A percentile compares a stretch with the other conserved stretches of the same genome.
These are phyloP conservation scores for Tangara arthus DNA, from an alignment of 2,797 vertebrate species.

Conservation along the genomic window DNA sequence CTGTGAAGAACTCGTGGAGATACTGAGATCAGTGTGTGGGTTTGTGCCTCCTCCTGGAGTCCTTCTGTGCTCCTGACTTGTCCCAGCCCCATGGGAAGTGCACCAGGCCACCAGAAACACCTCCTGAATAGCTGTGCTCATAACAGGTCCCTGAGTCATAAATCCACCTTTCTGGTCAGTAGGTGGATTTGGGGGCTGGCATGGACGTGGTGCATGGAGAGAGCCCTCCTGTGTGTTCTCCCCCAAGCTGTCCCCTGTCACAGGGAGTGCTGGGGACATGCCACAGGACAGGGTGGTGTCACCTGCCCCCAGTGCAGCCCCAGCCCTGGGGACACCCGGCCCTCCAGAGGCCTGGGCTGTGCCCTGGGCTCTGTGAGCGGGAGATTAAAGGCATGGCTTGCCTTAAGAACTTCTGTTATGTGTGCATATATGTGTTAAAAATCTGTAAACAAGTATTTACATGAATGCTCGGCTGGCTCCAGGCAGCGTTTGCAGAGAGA, in stretches of 20 bases:
- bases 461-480: background rate
- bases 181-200: background rate
- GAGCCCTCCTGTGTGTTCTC: background rate
- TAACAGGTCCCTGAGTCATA: no score
- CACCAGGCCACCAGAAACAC: background rate
- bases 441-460: background rate
- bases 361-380: fast-evolving
- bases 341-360: background rate
- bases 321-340: fast-evolving
- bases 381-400: background rate
- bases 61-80: background rate
- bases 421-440: background rate
- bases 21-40: background rate
- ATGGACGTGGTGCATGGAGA: fast-evolving
- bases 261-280: fast-evolving
- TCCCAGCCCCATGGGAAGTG: background rate
- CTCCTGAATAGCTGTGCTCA: background rate
- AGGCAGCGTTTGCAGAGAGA: background rate
- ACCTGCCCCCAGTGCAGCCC: background rate
- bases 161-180: background rate
- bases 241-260: fast-evolving
- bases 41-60: background rate
- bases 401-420: background rate
- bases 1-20: constrained; percentile 1
- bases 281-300: background rate